Evolutionary conservation across 37 sponge, comb jelly and placozoan genomes (phyloP), one percentile per base, ranked within the genome.

Genomic region (Bolinopsis microptera): DNA sequence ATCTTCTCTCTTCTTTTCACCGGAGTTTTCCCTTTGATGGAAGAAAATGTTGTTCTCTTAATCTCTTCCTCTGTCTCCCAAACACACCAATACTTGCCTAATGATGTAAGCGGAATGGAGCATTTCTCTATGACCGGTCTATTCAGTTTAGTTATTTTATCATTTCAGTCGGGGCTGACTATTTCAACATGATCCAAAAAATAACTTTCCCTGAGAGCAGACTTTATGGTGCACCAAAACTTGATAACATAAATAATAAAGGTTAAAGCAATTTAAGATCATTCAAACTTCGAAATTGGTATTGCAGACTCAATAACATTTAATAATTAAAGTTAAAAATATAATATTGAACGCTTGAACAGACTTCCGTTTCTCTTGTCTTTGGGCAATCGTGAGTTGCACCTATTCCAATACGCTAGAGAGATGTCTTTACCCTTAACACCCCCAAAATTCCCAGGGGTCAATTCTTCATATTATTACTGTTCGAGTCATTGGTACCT

Each of bases 381-480:
- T 67, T 67, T 67, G 32, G 68, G 68, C 21, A 67, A 67, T 21
- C 68, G 21, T 13, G 68, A 21, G 68, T 67, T 22, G 21, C 68
- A 13, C 13, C 68, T 67, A 67, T 22, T 21, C 68, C 13, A 67
- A 22, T 22, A 22, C 96, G 68, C 21, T 67, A 21, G 13, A 67
- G 21, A 13, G 13, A 67, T 13, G 68, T 13, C 18, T 67, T 13
- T 67, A 67, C 13, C n/a, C n/a, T n/a, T n/a, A n/a, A n/a, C 68
- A 13, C 13, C 68, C 68, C 21, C 68, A 13, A 13, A 18, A 95
- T 97, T 25, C n/a, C n/a, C 27, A 95, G 0, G 0, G 99, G 99
- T 16, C 99, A 98, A 69, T 94, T 98, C 83, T 98, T 98, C 93
- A 98, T 98, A 18, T 98, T 95, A 69, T 95, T 96, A 94, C 96